Evolutionary conservation across 1,140 invertebrate genomes (phyloP).

Genomic region (Drosophila trapezifrons): DNA sequence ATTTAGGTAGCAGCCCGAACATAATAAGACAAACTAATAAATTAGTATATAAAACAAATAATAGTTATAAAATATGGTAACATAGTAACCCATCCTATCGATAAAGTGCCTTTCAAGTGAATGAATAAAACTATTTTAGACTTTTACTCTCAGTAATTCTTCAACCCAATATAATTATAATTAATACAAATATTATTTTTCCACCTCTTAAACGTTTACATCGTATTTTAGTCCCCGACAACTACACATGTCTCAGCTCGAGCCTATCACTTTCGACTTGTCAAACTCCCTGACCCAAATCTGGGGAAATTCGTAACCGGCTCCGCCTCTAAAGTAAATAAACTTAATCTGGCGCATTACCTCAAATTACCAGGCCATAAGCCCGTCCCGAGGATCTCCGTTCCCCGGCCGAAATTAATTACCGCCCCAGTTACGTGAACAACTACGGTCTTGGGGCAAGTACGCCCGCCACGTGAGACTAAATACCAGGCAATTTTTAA

Average conservation of each 20-base stretch:
- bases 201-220: no score
- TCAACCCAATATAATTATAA: no score
- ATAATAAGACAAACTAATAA: no score
- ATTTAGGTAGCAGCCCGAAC: no score
- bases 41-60: no score
- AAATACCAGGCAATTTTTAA: slow-evolving; percentile 59
- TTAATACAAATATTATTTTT: not conserved
- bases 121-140: no score
- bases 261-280: slow-evolving; percentile 49
- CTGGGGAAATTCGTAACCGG: slow-evolving; percentile 40
- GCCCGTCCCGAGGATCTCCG: slow-evolving; percentile 22
- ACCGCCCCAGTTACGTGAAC: slow-evolving; percentile 47
- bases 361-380: slow-evolving; percentile 48
- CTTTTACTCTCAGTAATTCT: no score
- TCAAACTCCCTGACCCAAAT: slow-evolving; percentile 57
- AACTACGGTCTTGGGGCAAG: slow-evolving; percentile 32
- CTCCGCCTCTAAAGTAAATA: slow-evolving; percentile 26
- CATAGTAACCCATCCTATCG: no score
- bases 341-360: slow-evolving; percentile 37
- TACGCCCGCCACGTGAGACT: slow-evolving; percentile 14
- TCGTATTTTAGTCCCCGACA: not conserved
- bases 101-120: no score
- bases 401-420: slow-evolving; percentile 59
- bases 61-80: no score
- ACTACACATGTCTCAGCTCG: not conserved